Evolutionary conservation across 2,797 vertebrate genomes (phyloP).

Genomic region (Gymnothorax javanicus): DNA sequence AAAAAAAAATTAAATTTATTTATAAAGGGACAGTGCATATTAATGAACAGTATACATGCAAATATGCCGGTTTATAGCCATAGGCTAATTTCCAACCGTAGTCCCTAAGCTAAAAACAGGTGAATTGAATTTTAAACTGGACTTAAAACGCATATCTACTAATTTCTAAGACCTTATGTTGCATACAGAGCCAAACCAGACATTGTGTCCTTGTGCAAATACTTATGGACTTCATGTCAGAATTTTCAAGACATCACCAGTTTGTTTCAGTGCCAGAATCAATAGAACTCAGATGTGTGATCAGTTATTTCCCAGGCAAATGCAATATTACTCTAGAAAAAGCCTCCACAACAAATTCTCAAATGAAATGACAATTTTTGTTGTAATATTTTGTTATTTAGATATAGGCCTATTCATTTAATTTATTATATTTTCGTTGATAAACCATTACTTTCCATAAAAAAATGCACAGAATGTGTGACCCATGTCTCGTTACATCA

Average conservation of each 20-base stretch:
- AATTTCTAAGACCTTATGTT: background rate
- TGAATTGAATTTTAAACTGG: background rate
- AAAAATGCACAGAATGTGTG: background rate
- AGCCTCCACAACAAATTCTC: background rate
- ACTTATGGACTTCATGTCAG: background rate
- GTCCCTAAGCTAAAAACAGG: no score
- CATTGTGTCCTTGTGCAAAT: background rate
- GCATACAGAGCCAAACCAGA: background rate
- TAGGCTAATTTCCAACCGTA: no score
- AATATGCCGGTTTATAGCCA: no score
- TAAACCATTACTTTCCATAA: no score
- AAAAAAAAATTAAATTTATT: no score
- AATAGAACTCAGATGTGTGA: background rate
- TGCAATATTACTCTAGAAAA: background rate
- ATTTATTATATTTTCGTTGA: background rate
- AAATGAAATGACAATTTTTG: background rate
- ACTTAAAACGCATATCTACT: background rate
- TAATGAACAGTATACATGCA: no score
- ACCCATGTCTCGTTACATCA: constrained; percentile 49
- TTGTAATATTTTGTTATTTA: background rate
- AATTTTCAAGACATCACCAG: background rate
- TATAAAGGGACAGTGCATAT: no score
- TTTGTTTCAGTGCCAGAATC: background rate
- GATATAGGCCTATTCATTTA: no score
- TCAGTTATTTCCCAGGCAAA: background rate